Evolutionary conservation across 2,113 vertebrate genomes (phyloP), one percentile per base, ranked within the genome.

Genomic region (Shinisaurus crocodilurus): DNA sequence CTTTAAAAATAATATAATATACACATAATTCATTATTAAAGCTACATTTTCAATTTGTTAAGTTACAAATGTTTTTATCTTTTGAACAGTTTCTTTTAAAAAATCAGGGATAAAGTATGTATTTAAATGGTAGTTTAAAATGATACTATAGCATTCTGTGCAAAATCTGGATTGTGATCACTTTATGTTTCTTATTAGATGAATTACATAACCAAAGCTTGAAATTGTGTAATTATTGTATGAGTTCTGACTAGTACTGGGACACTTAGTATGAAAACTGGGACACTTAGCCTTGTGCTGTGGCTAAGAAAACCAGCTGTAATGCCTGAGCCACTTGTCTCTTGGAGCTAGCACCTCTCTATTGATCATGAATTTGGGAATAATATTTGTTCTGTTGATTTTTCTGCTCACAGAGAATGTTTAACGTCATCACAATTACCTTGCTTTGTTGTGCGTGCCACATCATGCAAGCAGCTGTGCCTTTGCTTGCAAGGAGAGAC

Each of bases 1-100:
- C 60, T 90, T 91, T 93, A 93, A 92, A 97, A 92, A 95, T 96
- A 96, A 90, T 97, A 94, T 95, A 93, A 93, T 95, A 92, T 91
- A 72, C 92, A 96, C 95, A 93, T 93, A 89, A 94, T 94, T 89
- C 70, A 89, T 79, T 90, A 92, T 84, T 95, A 89, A 95, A 95
- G 88, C 75, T 89, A 90, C 92, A 92, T 92, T 96, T 94, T 60
- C 69, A 89, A 90, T 96, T 96, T 94, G 91, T 95, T 57, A 95
- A 92, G 63, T 96, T 95, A 96, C 94, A 96, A 97, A 87, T 94
- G 95, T 92, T 96, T 96, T 96, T 91, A 85, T 75, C 84, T 91
- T 95, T 96, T 77, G 37, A 92, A 96, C 93, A 95, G 95, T 91
- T 87, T 37, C 90, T 93, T 95, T 92, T 93, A 94, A 91, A 95